phyloP scores from a whole-genome alignment of 2,113 vertebrate species.

The Pelvicachromis taeniatus region DNA sequence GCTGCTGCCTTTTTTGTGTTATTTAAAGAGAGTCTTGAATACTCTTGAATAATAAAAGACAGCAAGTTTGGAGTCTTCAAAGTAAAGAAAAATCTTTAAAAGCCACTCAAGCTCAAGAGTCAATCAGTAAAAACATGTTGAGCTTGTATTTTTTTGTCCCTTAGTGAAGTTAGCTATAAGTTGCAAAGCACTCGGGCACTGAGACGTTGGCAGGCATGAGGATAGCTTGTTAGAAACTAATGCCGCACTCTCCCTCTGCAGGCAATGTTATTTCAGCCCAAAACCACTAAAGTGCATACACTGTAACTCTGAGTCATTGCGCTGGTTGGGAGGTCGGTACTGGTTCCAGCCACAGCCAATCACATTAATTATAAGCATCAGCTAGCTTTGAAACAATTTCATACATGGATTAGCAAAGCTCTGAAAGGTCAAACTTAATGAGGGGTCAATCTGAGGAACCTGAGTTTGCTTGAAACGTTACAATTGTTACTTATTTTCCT shows the following conservation, averaged over 20 bases:
- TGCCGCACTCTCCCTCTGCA: background rate
- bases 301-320: slow-evolving; percentile 37
- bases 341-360: slow-evolving; percentile 35
- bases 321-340: slow-evolving; percentile 33
- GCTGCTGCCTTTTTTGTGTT: background rate
- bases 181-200: background rate
- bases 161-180: background rate
- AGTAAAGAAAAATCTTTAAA: background rate
- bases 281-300: slow-evolving; percentile 3
- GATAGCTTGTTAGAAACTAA: slow-evolving; percentile 19
- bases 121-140: background rate
- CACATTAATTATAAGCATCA: slow-evolving; percentile 54
- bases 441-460: slow-evolving; percentile 52
- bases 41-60: background rate
- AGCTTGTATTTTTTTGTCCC: background rate
- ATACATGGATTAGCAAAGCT: slow-evolving; percentile 65
- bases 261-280: slow-evolving; percentile 25
- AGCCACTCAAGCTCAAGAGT: background rate
- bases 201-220: background rate
- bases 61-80: background rate
- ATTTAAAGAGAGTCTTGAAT: background rate
- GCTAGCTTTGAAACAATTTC: slow-evolving; percentile 68
- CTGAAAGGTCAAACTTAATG: slow-evolving; percentile 58
- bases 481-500: slow-evolving; percentile 30
- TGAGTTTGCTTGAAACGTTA: slow-evolving; percentile 22